phyloP scores from a whole-genome alignment of 2,888 invertebrate genomes.

The Eutolmus rufibarbis region DNA sequence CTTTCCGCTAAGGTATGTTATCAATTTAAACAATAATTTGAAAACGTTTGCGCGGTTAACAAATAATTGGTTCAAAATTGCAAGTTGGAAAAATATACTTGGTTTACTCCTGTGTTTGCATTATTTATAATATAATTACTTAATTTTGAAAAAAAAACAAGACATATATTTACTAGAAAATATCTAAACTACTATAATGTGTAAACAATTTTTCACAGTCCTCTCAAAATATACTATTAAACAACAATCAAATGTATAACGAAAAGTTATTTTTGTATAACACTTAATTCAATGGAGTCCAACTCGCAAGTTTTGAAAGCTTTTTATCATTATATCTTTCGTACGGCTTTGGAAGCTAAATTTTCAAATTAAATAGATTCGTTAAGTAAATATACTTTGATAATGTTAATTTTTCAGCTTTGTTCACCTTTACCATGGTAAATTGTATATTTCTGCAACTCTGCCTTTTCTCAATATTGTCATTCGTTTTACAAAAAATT shows the following conservation, averaged over 20 bases:
- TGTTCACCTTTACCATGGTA: background rate
- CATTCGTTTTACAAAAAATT: conserved; percentile 37
- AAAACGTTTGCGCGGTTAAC: background rate
- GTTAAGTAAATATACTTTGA: conserved; percentile 16
- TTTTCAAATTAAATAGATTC: background rate
- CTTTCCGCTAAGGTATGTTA: background rate
- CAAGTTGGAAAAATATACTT: background rate
- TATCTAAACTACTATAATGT: background rate
- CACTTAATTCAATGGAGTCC: background rate
- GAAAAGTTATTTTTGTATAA: background rate
- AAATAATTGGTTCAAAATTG: background rate
- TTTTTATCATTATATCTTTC: background rate
- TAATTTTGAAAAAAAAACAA: background rate
- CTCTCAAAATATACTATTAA: background rate
- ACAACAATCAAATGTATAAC: background rate
- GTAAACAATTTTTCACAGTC: background rate
- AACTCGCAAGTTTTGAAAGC: background rate
- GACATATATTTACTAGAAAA: background rate
- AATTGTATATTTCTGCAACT: conserved; percentile 2
- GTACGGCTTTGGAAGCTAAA: background rate
- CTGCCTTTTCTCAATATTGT: conserved; percentile 22
- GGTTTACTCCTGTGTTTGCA: background rate
- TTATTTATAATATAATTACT: background rate
- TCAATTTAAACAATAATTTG: background rate
- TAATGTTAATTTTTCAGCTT: background rate